Conservation (phyloP, 2,888 invertebrate genomes). For the Amblyjoppa proteus region DNA sequence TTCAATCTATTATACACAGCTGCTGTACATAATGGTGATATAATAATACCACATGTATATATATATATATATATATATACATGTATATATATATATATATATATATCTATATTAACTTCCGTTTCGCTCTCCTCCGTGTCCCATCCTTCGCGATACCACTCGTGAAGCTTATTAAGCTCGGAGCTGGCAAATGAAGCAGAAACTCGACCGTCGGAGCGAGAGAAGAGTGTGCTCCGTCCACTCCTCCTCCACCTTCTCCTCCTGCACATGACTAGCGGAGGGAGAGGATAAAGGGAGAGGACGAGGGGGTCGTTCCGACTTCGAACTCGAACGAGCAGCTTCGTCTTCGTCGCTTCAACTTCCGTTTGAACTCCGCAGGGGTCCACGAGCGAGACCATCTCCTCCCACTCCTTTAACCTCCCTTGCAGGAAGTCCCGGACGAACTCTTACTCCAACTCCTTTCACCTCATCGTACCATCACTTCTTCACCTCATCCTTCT, state of each 20-base stretch:
- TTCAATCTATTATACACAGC: constrained; percentile 16
- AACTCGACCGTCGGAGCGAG: constrained; percentile 43
- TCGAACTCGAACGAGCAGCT: constrained; percentile 39
- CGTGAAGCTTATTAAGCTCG: constrained; percentile 43
- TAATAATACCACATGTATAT: constrained; percentile 9
- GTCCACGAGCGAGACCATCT: constrained; percentile 9
- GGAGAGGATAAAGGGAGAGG: constrained; percentile 3
- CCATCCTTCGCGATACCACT: constrained; percentile 22
- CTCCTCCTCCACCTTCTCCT: background rate
- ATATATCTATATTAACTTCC: constrained; percentile 13
- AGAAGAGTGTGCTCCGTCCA: background rate
- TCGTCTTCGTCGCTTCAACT: constrained; percentile 43
- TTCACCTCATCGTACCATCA: constrained; percentile 39
- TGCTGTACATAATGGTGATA: background rate
- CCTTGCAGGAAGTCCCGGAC: constrained; percentile 29
- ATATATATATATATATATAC: constrained; percentile 12
- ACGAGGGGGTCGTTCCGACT: constrained; percentile 22
- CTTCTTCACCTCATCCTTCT: constrained; percentile 30
- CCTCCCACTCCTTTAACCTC: background rate
- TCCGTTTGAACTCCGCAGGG: constrained; percentile 38
- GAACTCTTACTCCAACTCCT: constrained; percentile 40
- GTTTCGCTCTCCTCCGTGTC: background rate
- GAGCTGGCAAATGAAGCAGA: constrained; percentile 55
- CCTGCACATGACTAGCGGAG: background rate
- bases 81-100: background rate